Evolutionary conservation across 2,113 vertebrate species (phyloP), one percentile per base, ranked within the genome.

Genomic region (Psephotus haematonotus): DNA sequence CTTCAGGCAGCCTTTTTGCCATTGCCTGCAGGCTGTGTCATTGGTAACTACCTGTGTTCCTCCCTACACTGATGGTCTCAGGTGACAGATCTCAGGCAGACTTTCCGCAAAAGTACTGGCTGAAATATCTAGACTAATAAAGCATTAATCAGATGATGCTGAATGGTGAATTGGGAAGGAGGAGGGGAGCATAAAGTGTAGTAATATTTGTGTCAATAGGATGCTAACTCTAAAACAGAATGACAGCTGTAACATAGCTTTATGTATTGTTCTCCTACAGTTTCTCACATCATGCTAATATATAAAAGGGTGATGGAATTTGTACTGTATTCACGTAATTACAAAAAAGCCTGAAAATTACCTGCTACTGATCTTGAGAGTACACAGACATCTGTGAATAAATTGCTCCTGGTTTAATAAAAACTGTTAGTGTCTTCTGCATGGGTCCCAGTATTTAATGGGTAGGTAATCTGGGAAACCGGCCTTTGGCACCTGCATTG

Each of bases 1-100:
- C 19, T 63, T 33, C 43, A 60, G 31, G 46, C 13, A 64, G 28
- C 19, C 33, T 71, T 78, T 68, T 35, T 7, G 6, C n/a, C 11
- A 2, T 19, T 18, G 12, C 18, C 9, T 33, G 15, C 22, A 41
- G 41, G 9, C 29, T 59, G 17, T 3, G 8, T 28, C 5, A 0
- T 13, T 6, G 22, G 13, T 25, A 49, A 50, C 46, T 62, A 33
- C 33, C 50, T 31, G 10, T n/a, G 24, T 60, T 37, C 22, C 49
- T 24, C 57, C 70, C 7, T 0, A 0, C 27, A 33, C 6, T 15
- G 14, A 39, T 1, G 2, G 65, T 7, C 10, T 12, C 41, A 63
- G 15, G 11, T 43, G 41, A 39, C 1, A 77, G 27, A 44, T 4
- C 4, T 62, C 20, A 52, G 64, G 23, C 13, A 69, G 27, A 76